These are phyloP conservation scores for Salarias fasciatus DNA, from an alignment of 2,797 vertebrate genomes.

Conservation along the genomic window DNA sequence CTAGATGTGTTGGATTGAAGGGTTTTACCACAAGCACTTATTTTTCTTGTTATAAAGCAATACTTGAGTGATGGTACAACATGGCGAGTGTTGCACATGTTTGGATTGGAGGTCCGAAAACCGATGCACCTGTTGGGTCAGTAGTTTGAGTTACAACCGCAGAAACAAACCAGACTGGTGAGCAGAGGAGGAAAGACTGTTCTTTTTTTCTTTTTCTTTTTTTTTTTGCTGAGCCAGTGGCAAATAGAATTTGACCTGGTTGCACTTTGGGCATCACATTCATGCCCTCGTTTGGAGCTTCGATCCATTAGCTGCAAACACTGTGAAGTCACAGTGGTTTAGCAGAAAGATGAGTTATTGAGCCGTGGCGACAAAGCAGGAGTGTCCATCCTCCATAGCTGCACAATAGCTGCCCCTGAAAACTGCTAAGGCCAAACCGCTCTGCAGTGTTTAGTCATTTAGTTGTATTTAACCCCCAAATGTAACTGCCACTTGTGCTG, in stretches of 20 bases:
- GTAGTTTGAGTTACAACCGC: slow-evolving; percentile 75
- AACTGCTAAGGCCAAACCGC: slow-evolving; percentile 62
- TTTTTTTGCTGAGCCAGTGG: slow-evolving; percentile 29
- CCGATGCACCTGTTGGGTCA: slow-evolving; percentile 83
- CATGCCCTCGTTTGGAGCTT: slow-evolving; percentile 53
- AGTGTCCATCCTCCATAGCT: slow-evolving; percentile 58
- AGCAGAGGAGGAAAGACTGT: slow-evolving; percentile 83
- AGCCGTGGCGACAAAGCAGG: slow-evolving; percentile 38
- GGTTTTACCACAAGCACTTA: no score
- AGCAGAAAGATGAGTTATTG: slow-evolving; percentile 61
- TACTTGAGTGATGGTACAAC: slow-evolving; percentile 85
- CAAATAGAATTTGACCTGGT: slow-evolving; percentile 54
- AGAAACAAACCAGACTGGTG: slow-evolving; percentile 80
- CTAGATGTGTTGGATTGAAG: no score
- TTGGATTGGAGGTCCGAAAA: slow-evolving; percentile 90
- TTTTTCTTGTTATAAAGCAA: slow-evolving; percentile 75
- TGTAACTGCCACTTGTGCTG: slow-evolving; percentile 91
- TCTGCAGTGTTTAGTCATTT: slow-evolving; percentile 72
- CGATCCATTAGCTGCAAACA: slow-evolving; percentile 56
- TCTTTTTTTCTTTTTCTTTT: slow-evolving; percentile 21
- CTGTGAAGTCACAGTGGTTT: slow-evolving; percentile 45
- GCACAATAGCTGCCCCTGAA: slow-evolving; percentile 38
- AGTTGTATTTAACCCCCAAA: slow-evolving; percentile 90
- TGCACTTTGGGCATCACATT: slow-evolving; percentile 54
- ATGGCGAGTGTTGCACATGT: slow-evolving; percentile 83